A percentile compares a stretch with the other conserved stretches of the same genome.
phyloP scores from a whole-genome alignment of 2,797 vertebrate species.

The Peromyscus attwateri region DNA sequence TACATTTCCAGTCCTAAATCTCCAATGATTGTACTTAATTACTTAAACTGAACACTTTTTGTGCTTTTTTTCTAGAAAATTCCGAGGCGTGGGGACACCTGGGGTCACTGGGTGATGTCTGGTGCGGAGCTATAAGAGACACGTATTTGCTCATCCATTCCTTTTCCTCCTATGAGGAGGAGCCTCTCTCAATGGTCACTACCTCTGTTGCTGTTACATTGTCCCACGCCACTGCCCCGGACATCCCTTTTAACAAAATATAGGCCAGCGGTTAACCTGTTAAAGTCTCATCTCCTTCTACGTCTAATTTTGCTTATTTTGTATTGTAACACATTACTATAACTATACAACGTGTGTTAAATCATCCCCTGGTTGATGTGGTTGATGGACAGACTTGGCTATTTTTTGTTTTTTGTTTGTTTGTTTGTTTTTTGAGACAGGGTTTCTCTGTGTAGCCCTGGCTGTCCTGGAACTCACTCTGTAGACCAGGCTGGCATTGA shows the following conservation, averaged over 20 bases:
- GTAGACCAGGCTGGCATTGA: no score
- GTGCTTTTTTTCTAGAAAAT: neutral
- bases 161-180: neutral
- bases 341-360: neutral
- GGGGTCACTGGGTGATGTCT: neutral
- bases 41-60: conserved; percentile 7
- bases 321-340: neutral
- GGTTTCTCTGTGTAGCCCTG: no score
- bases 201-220: neutral
- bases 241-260: neutral
- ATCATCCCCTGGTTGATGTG: neutral
- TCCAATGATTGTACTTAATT: conserved; percentile 8
- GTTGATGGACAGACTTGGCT: neutral
- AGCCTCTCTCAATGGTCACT: neutral
- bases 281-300: conserved; percentile 29
- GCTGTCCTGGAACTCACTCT: no score
- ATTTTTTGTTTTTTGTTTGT: no score
- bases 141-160: neutral
- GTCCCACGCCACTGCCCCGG: neutral
- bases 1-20: neutral
- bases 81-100: neutral
- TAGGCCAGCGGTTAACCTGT: neutral
- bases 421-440: no score
- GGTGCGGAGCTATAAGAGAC: neutral
- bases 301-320: neutral